phyloP scores from a whole-genome alignment of 2,888 invertebrate species.

The Erebia palarica region DNA sequence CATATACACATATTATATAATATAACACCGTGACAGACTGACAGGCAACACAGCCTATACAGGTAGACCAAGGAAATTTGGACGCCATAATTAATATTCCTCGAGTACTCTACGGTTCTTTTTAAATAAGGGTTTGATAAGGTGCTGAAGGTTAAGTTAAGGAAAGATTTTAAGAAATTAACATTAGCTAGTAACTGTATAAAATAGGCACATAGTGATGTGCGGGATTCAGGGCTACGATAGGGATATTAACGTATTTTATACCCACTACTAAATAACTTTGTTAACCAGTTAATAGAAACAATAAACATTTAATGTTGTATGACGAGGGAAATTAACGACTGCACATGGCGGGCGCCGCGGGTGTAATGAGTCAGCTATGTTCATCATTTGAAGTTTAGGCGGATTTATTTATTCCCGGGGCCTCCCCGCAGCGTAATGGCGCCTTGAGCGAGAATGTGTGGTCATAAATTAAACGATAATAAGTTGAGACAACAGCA shows the following conservation, averaged over 20 bases:
- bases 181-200: not conserved
- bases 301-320: conserved; percentile 70
- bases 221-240: not conserved
- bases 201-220: not conserved
- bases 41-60: no score
- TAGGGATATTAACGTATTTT: conserved; percentile 13
- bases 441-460: conserved; percentile 78
- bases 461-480: conserved; percentile 79
- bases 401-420: conserved; percentile 64
- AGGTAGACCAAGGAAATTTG: no score
- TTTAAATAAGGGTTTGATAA: no score
- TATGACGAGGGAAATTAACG: conserved; percentile 69
- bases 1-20: no score
- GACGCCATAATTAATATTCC: no score
- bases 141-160: no score
- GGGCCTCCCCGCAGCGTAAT: conserved; percentile 63
- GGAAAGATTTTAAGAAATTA: no score
- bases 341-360: conserved; percentile 57
- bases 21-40: no score
- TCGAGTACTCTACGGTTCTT: no score
- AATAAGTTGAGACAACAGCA: conserved; percentile 80
- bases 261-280: conserved; percentile 35
- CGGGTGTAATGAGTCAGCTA: conserved; percentile 47
- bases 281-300: conserved; percentile 53
- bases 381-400: conserved; percentile 68